phyloP scores from a whole-genome alignment of 2,888 invertebrate genomes.

The Andrena chrysosceles region DNA sequence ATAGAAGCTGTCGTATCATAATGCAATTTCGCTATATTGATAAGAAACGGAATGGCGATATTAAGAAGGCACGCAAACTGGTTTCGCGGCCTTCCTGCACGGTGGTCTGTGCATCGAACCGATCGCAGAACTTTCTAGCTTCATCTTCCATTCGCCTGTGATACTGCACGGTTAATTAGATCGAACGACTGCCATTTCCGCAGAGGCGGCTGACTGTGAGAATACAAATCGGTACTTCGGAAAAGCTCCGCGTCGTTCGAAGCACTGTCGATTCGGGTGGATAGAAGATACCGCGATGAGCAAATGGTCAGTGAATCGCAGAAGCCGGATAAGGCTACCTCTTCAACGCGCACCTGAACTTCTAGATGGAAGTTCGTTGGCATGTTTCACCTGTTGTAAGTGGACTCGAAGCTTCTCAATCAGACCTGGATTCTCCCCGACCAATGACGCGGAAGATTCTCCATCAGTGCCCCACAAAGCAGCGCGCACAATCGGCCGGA shows the following conservation, averaged over 20 bases:
- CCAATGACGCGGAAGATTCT: slow-evolving; percentile 2
- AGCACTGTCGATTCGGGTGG: neutral
- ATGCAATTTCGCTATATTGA: slow-evolving; percentile 46
- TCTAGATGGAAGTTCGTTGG: neutral
- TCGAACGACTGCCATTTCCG: slow-evolving; percentile 7
- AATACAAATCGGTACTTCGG: neutral
- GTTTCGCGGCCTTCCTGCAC: slow-evolving; percentile 9
- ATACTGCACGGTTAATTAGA: slow-evolving; percentile 40
- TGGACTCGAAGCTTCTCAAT: neutral
- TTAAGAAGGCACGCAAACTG: slow-evolving; percentile 35
- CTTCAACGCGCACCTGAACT: neutral
- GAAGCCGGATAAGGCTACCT: neutral
- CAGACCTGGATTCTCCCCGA: neutral
- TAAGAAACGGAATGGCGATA: slow-evolving; percentile 28
- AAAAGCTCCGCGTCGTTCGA: neutral
- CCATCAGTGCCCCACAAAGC: neutral
- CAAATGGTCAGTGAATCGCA: neutral
- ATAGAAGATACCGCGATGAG: neutral
- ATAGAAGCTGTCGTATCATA: slow-evolving; percentile 21
- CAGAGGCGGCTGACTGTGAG: neutral
- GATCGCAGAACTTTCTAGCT: slow-evolving; percentile 53
- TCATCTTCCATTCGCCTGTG: slow-evolving; percentile 21
- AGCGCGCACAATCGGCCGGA: slow-evolving; percentile 47
- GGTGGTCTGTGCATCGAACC: slow-evolving; percentile 20
- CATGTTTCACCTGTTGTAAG: neutral